Base-by-base conservation (phyloP, 2,797 vertebrate genomes). In the Centroberyx gerrardi region DNA sequence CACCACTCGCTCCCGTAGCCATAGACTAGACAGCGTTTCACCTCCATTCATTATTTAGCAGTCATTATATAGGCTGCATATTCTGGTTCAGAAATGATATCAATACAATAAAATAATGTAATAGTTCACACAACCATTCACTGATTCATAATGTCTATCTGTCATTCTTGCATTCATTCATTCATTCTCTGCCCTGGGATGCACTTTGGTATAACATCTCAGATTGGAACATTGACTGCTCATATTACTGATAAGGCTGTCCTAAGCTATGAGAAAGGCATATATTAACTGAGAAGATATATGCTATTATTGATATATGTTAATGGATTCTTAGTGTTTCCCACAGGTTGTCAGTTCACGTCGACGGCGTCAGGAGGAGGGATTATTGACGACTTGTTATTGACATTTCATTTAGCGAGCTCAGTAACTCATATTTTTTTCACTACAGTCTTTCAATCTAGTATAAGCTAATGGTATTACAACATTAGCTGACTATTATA, bases 271-370 rank as follows among this genome's bases (percentile, higher is more conserved):
- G 13, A 44, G 42, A 36, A 44, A 10, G 8, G 8, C 13, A 3
- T 10, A 44, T 44, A 44, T 8, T 44, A 13, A 3, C 42, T 44
- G 42, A 10, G 9, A 44, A 8, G 8, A 44, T 9, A 4, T 14
- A 48, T 78, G 48, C 22, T 56, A 2, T 31, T 67, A 74, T 55
- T 68, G 70, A 67, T 73, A 42, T 22, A 63, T 78, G 53, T 36
- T 67, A 77, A 83, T 71, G 0, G 10, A 3, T 63, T 58, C 8
- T 74, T 8, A 1, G 7, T 76, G 27, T 66, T 62, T 60, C 22
- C 55, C n/a, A 61, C 40, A 48, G 52, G 44, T 72, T 78, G 48
- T 76, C 27, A 22, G 14, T 71, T 69, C 63, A 60, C 1, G 17
- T 33, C 38, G 56, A 40, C n/a, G 46, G 55, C 22, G 33, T 65